phyloP scores from a whole-genome alignment of 1,140 invertebrate genomes.

The Mactra quadrangularis region DNA sequence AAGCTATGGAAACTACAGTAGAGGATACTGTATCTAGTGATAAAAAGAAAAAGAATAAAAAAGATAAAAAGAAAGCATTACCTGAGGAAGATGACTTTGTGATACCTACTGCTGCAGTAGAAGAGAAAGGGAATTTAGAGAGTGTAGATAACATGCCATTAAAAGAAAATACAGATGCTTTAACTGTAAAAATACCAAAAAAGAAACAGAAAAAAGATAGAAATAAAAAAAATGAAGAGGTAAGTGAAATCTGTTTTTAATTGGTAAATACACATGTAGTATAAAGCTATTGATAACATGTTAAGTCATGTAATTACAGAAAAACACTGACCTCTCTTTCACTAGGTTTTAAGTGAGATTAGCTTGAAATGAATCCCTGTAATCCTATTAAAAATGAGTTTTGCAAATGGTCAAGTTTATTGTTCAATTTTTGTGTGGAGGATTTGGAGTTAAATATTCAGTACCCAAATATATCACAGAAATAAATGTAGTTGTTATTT shows the following conservation, averaged over 20 bases:
- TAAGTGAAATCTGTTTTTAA: not conserved
- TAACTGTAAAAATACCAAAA: conserved; percentile 46
- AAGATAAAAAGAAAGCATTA: conserved; percentile 33
- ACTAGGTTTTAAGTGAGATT: too few species aligned
- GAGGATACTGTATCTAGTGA: not conserved
- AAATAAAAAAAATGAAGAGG: conserved; percentile 49
- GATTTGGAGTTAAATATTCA: too few species aligned
- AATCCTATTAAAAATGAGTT: too few species aligned
- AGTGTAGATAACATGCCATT: not conserved
- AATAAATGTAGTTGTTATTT: too few species aligned
- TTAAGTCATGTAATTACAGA: too few species aligned
- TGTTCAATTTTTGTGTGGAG: too few species aligned
- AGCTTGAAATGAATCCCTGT: too few species aligned
- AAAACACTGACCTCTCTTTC: too few species aligned
- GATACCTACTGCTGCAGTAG: conserved; percentile 17
- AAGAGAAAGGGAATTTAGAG: not conserved
- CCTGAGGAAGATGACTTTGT: conserved; percentile 21
- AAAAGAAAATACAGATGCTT: conserved; percentile 38
- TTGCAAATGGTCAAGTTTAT: too few species aligned
- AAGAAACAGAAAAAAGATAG: conserved; percentile 55
- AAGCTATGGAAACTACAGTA: conserved; percentile 49
- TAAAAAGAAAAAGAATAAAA: conserved; percentile 45
- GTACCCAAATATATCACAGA: too few species aligned
- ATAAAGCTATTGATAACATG: not conserved
- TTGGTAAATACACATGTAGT: not conserved